Base-by-base conservation (phyloP, 2,888 invertebrate genomes). In the Ethmia dodecea region DNA sequence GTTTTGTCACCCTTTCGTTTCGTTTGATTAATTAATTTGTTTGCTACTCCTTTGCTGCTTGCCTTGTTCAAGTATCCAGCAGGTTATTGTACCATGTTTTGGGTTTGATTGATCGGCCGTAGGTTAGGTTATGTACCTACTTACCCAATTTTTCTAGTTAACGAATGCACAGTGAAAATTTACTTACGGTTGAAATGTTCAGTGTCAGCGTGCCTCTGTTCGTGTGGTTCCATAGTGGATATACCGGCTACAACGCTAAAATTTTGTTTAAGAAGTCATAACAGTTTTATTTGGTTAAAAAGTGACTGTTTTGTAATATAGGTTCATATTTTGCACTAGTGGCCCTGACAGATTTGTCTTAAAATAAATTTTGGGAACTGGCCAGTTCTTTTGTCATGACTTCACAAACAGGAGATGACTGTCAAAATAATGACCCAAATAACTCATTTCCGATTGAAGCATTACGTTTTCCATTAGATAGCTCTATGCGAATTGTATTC, bases 401-500 rank as follows among this genome's bases (percentile, higher is more conserved):
- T 68, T 58, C 63, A 63, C 58, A 72, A 72, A 66, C 68, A 60
- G 60, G 53, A 56, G 45, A 87, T 83, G 83, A 78, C 83, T 75
- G 74, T 88, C 60, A 86, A 71, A 65, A 61, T 84, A 61, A 86
- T 86, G 58, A 83, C 59, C 52, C 69, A 60, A 65, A 68, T 78
- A 74, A 67, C 47, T 57, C 53, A 55, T 65, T 66, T 66, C 63
- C 61, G 60, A 69, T 62, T 52, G 84, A 64, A 72, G 78, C 64
- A 62, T 80, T 67, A 67, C 79, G 53, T 63, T 84, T 71, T 64
- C 86, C 77, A 57, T 63, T 71, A 62, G 86, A 72, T 56, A 73
- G 73, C 52, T 69, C 80, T 30, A 73, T 81, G 63, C 65, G 68
- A 43, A 70, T 77, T 33, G 60, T 79, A 36, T 89, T 89, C 53